Evolutionary conservation across 1,140 invertebrate species (phyloP), one percentile per base, ranked within the genome.

Genomic region (Drosophila orosa): DNA sequence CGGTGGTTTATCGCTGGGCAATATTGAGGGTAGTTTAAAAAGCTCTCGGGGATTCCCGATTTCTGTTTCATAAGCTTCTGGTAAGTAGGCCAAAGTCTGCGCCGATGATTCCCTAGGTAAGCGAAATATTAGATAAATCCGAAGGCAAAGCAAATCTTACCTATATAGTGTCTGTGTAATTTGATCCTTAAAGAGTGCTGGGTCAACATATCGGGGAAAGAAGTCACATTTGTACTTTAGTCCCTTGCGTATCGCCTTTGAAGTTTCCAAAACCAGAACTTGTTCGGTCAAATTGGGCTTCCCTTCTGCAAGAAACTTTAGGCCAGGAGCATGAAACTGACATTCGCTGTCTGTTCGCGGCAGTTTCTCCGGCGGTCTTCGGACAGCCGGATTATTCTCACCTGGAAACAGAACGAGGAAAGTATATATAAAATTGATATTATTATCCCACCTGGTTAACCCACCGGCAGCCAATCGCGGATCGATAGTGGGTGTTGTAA

Each of bases 11-110:
- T 82, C 58, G 1, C 84, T 78, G 0, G 74, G 31, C 22, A 92
- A 54, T 4, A 91, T 15, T 1, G 54, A 65, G 10, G 90, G 31
- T 17, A 92, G 54, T 7, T 71, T 81, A 17, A 90, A 91, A 0
- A 92, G 50, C 42, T 92, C 91, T 3, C 81, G 19, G 3, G 37
- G 60, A 17, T 24, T 61, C 9, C n/a, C n/a, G n/a, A 56, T 22
- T 0, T 78, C 79, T 3, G 74, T 63, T 29, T 93, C 68, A 10
- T 92, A 90, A 76, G 94, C 93, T 13, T 93, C 91, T 0, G 91
- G 91, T 29, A 95, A 94, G 59, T 95, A 97, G 3, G 96, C 95
- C 44, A 94, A 86, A 1, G 96, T 97, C 92, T 97, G 96, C 19
- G 94, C 93, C 59, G 95, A 95, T 8, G 94, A 94, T 80, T 97